Conservation (phyloP, 2,113 vertebrate genomes). For the Otus sunia region DNA sequence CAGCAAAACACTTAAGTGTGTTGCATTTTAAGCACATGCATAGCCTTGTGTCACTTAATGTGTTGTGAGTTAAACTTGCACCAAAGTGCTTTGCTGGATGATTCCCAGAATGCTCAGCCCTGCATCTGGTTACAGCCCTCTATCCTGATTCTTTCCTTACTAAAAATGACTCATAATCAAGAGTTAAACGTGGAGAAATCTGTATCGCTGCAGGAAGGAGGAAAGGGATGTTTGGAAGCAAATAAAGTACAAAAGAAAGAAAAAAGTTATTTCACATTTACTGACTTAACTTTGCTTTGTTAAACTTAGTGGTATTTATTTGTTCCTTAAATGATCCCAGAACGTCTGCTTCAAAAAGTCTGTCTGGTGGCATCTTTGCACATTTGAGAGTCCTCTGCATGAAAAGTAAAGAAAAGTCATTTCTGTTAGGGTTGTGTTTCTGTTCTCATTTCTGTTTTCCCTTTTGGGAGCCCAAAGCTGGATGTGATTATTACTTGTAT, state of each 20-base stretch:
- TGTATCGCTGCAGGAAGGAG: not conserved
- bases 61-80: not conserved
- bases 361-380: conserved; percentile 37
- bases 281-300: conserved; percentile 19
- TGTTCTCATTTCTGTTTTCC: conserved; percentile 6
- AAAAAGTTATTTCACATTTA: not conserved
- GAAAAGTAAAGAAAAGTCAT: not conserved
- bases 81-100: not conserved
- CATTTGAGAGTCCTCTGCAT: not conserved
- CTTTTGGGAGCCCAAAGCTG: not conserved
- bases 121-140: not conserved
- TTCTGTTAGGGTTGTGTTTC: not conserved
- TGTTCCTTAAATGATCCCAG: conserved; percentile 45
- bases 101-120: not conserved
- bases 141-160: not conserved
- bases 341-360: conserved; percentile 14
- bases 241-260: not conserved
- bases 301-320: conserved; percentile 29
- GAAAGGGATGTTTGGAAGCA: not conserved
- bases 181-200: not conserved
- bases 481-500: not conserved
- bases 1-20: not conserved
- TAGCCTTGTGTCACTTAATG: not conserved
- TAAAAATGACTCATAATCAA: not conserved
- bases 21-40: not conserved